Conservation (phyloP, 2,888 invertebrate genomes). For the Chymomyza fuscimana region DNA sequence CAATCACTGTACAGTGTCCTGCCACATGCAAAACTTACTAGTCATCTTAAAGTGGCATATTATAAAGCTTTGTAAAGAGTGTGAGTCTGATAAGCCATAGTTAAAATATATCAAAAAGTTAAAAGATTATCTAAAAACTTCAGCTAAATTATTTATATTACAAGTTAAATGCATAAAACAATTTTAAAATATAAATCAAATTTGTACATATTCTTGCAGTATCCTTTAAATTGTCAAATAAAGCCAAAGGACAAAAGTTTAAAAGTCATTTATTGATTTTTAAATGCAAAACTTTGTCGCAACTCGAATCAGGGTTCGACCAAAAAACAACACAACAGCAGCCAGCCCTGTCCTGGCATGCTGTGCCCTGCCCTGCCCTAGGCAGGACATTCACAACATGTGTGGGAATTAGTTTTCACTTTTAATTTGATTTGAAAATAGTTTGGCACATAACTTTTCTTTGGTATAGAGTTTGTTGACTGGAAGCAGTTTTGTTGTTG, state of each 20-base stretch:
- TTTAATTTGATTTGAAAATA: conserved; percentile 65
- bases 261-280: conserved; percentile 71
- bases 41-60: neutral
- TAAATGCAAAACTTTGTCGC: conserved; percentile 52
- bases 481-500: conserved; percentile 8
- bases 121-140: neutral
- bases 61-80: neutral
- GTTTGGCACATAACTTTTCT: conserved; percentile 33
- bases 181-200: conserved; percentile 39
- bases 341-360: neutral
- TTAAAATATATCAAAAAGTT: neutral
- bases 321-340: conserved; percentile 17
- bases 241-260: conserved; percentile 36
- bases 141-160: neutral
- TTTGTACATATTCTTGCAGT: conserved; percentile 24
- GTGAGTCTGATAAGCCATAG: neutral
- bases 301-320: conserved; percentile 25
- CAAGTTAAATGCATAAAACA: neutral
- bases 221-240: conserved; percentile 16
- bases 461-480: conserved; percentile 3
- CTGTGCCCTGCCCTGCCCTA: neutral
- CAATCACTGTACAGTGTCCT: conserved; percentile 16
- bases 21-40: neutral
- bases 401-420: conserved; percentile 53
- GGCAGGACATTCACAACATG: conserved; percentile 45